Percentiles rank a stretch among this genome's conserved stretches.
Evolutionary conservation across 2,113 vertebrate species (phyloP).

Genomic region (Pyrgilauda ruficollis): DNA sequence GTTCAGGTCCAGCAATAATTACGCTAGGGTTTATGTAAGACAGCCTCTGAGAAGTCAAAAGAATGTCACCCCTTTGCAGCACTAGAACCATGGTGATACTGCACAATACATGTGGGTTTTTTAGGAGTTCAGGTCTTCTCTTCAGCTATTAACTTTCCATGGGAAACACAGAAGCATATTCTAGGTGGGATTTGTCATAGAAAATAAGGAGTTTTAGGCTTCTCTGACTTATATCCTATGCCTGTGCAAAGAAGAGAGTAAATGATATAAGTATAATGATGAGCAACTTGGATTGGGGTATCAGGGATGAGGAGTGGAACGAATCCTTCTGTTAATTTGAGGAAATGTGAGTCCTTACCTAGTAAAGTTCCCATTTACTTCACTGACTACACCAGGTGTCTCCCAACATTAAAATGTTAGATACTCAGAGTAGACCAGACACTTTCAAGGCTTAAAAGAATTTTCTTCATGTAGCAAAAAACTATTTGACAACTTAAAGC

Average conservation of each 20-base stretch:
- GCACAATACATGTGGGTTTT: background rate
- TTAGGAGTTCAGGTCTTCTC: background rate
- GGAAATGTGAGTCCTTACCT: background rate
- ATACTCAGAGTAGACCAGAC: background rate
- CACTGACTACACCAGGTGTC: background rate
- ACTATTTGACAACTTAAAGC: background rate
- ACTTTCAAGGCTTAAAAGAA: background rate
- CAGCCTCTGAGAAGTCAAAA: background rate
- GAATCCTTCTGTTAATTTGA: background rate
- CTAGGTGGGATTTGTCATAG: background rate
- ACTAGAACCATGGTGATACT: background rate
- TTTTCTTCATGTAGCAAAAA: background rate
- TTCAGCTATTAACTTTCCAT: background rate
- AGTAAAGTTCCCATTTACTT: background rate
- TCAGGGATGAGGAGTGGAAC: background rate
- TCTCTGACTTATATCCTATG: background rate
- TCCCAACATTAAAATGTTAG: fast-evolving
- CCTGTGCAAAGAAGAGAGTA: background rate
- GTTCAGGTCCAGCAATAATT: background rate
- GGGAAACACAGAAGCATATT: background rate
- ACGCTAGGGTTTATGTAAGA: background rate
- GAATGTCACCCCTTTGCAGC: background rate
- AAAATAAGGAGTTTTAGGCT: background rate
- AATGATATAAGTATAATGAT: background rate
- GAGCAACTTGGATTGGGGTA: background rate